Evolutionary conservation across 1,140 invertebrate genomes (phyloP), one percentile per base, ranked within the genome.

Genomic region (Trigoniulus corallinus): DNA sequence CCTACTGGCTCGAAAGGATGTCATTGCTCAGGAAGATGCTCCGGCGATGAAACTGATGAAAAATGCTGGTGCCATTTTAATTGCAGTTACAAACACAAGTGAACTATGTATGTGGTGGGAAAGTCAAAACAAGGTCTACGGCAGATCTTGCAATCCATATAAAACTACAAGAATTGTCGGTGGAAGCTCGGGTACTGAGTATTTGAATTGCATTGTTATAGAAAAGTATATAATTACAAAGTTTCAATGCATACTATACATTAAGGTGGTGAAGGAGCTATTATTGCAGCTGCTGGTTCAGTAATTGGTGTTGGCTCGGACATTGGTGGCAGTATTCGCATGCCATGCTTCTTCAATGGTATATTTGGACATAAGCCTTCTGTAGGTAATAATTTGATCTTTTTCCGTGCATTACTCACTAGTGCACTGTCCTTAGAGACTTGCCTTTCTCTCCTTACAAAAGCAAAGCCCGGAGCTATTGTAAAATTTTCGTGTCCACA

Each of bases 331-430:
- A 94, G 88, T 12, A 92, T 96, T 59, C 76, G 94, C 24, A 91
- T 98, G 78, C 93, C 93, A 0, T 73, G 82, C 10, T 91, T 86
- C 59, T 97, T 96, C 62, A 92, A 88, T 69, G 93, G 93, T 40
- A 76, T 97, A 45, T 97, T 92, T 66, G 93, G 92, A 3, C 91
- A 97, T 64, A 95, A 95, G 66, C 86, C 91, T 13, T 82, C 87
- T 0, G 78, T 77, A 59, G 75, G 82, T 68, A 51, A 12, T 12
- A 10, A 4, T 34, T 25, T n/a, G n/a, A n/a, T 39, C 10, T 39
- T 39, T 39, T 39, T 12, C 10, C n/a, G 13, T 47, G 20, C 3
- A 4, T 13, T 24, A 47, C 10, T 39, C 10, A 39, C n/a, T 10
- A 12, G 10, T n/a, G 34, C 34, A 12, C 10, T 39, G 10, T n/a